Evolutionary conservation across 2,888 invertebrate genomes (phyloP).

Genomic region (Dysmachus trigonus): DNA sequence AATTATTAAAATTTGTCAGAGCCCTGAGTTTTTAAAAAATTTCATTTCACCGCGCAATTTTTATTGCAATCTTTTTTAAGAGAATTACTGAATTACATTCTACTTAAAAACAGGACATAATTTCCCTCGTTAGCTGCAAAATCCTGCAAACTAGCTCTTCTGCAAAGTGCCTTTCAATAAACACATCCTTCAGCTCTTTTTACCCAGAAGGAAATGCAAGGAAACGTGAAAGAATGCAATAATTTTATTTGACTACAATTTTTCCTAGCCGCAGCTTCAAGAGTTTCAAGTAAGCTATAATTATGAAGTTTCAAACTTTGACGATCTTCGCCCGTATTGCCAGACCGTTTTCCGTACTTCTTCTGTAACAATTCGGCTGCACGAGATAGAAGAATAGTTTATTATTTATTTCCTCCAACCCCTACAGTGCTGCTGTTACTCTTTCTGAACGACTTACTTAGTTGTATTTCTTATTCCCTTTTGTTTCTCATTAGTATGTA

Average conservation of each 20-base stretch:
- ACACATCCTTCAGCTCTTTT: not conserved
- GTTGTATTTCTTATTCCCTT: not conserved
- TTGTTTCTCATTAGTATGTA: not conserved
- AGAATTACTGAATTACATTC: not conserved
- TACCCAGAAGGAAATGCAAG: not conserved
- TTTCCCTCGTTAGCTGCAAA: not conserved
- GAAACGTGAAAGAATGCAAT: not conserved
- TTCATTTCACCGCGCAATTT: not conserved
- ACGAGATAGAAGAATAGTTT: not conserved
- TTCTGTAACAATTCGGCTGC: not conserved
- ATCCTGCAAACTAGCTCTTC: not conserved
- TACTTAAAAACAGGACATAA: not conserved
- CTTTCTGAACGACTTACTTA: not conserved
- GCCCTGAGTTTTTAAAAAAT: not conserved
- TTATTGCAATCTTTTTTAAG: not conserved
- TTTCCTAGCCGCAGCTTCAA: not conserved
- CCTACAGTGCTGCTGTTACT: not conserved
- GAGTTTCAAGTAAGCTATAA: slow-evolving; percentile 1
- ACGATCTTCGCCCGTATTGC: not conserved
- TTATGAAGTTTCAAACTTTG: slow-evolving; percentile 30
- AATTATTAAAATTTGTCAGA: too few relatives aligned
- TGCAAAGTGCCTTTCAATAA: not conserved
- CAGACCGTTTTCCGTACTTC: not conserved
- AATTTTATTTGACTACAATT: slow-evolving; percentile 16
- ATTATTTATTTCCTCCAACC: slow-evolving; percentile 1